Evolutionary conservation across 2,888 invertebrate genomes (phyloP).

Genomic region (Onthophagus sagittarius): DNA sequence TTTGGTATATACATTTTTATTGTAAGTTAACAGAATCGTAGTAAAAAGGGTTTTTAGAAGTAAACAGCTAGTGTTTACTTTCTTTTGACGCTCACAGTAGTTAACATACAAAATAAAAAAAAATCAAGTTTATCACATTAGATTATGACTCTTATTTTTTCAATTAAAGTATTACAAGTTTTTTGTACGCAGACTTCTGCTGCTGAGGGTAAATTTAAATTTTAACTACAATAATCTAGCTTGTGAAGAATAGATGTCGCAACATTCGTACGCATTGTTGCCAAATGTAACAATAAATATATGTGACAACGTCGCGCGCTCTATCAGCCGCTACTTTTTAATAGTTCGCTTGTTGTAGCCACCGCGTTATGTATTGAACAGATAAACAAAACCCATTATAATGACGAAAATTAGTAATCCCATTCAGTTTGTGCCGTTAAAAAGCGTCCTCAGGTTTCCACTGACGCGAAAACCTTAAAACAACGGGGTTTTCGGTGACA

Average conservation of each 20-base stretch:
- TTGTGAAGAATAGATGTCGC: neutral
- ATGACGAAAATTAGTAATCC: neutral
- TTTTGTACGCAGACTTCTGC: too few species aligned
- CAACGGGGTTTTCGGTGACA: constrained; percentile 13
- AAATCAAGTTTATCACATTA: too few species aligned
- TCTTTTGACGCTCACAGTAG: too few species aligned
- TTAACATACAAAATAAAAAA: too few species aligned
- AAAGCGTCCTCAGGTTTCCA: constrained; percentile 14
- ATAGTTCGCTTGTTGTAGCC: constrained; percentile 10
- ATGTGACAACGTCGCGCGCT: constrained; percentile 13
- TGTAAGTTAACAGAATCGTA: too few species aligned
- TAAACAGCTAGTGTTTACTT: too few species aligned
- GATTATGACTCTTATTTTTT: too few species aligned
- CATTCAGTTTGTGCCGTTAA: neutral
- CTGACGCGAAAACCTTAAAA: constrained; percentile 12
- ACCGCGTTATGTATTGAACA: neutral
- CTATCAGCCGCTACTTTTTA: constrained; percentile 22
- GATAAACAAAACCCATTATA: neutral
- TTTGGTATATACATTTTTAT: too few species aligned
- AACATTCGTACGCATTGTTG: constrained; percentile 9
- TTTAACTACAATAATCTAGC: neutral
- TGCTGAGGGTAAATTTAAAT: too few species aligned
- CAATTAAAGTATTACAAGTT: too few species aligned
- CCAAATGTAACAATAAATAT: constrained; percentile 11
- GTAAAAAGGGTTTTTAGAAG: too few species aligned